Evolutionary conservation across 2,113 vertebrate genomes (phyloP).

Genomic region (Spea bombifrons): DNA sequence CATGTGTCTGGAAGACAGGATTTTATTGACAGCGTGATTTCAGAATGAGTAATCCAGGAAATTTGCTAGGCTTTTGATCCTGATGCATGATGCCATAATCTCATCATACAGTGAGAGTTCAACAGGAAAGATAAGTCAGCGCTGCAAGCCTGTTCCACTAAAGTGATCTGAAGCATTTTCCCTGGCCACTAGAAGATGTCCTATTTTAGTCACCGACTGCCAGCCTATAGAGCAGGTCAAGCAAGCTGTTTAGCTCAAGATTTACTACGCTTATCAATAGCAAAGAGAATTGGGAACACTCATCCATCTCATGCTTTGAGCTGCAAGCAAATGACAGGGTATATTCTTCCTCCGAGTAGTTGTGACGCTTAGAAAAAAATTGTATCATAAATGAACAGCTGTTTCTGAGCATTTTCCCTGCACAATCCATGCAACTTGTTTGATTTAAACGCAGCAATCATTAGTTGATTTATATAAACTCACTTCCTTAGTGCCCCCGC

Average conservation of each 20-base stretch:
- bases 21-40: constrained; percentile 2
- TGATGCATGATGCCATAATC: constrained; percentile 12
- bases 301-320: neutral
- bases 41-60: constrained; percentile 10
- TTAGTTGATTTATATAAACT: too few species aligned
- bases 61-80: neutral
- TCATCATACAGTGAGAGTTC: neutral
- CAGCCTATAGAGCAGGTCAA: neutral
- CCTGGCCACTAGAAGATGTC: neutral
- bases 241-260: neutral
- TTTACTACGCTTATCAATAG: neutral
- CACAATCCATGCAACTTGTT: too few species aligned
- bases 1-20: neutral
- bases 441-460: too few species aligned
- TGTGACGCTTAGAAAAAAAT: too few species aligned
- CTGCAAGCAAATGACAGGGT: neutral
- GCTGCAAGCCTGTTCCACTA: neutral
- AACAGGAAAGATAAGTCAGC: neutral
- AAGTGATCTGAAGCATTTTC: neutral
- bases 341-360: too few species aligned
- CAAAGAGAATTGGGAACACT: neutral
- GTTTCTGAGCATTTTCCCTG: too few species aligned
- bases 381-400: too few species aligned
- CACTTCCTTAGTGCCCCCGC: too few species aligned
- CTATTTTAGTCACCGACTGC: neutral